These are phyloP conservation scores for Melanerpes aurifrons DNA, from an alignment of 2,113 vertebrate genomes.

Conservation along the genomic window DNA sequence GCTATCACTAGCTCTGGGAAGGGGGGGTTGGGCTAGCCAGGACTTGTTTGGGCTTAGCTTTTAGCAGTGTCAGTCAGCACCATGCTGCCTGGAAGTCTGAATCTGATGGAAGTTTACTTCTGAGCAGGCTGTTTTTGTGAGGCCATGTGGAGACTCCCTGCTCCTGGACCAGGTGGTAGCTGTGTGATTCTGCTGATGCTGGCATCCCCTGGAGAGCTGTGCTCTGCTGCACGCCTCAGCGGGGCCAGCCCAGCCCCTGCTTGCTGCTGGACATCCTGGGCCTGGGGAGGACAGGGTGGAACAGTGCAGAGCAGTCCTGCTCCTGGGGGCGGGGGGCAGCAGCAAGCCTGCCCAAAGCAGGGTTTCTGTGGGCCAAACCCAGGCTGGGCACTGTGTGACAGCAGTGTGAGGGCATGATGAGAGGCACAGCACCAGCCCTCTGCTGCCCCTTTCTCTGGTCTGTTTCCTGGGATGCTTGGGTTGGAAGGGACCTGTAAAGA, in stretches of 20 bases:
- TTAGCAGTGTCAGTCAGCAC: constrained; percentile 59
- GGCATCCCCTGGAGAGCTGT: neutral
- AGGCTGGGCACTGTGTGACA: neutral
- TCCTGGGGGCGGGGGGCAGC: neutral
- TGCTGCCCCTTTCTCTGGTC: neutral
- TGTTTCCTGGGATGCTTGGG: neutral
- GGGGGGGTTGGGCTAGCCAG: constrained; percentile 54
- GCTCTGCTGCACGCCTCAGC: neutral
- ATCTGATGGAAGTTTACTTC: constrained; percentile 57
- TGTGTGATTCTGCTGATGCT: constrained; percentile 47
- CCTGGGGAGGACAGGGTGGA: neutral
- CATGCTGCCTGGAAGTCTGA: constrained; percentile 65
- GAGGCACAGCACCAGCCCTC: neutral
- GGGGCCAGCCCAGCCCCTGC: neutral
- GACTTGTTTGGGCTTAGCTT: constrained; percentile 59
- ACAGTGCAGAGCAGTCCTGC: neutral
- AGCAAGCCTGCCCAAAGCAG: neutral
- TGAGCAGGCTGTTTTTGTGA: constrained; percentile 55
- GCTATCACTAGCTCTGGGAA: constrained; percentile 55
- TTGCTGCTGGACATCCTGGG: fast-evolving
- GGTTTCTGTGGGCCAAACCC: neutral
- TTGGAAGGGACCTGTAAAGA: no score
- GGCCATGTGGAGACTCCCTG: constrained; percentile 52
- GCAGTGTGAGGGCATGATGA: neutral
- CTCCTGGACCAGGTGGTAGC: constrained; percentile 45